Conservation (phyloP, 1,140 invertebrate genomes). For the Himalopsyche phryganea region DNA sequence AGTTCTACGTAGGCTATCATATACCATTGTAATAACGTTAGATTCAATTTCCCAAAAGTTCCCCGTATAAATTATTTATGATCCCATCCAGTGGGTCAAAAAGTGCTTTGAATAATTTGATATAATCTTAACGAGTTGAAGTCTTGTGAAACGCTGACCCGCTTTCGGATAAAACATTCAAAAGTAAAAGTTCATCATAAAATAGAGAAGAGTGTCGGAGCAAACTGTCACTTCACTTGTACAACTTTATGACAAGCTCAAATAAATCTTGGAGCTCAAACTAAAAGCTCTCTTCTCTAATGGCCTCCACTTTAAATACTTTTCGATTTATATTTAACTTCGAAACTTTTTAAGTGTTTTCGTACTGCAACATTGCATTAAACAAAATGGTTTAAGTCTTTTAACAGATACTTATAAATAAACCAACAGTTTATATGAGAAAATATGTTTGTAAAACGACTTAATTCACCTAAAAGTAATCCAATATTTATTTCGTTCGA, state of each 20-base stretch:
- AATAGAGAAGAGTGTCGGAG: not conserved
- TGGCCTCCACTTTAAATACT: not conserved
- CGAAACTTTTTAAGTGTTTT: not conserved
- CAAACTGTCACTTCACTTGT: not conserved
- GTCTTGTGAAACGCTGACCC: not conserved
- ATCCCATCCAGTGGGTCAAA: not conserved
- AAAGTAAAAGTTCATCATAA: not conserved
- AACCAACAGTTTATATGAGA: too few relatives aligned
- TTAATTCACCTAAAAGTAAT: too few relatives aligned
- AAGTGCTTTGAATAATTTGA: not conserved
- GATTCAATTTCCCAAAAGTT: too few relatives aligned
- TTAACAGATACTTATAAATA: too few relatives aligned
- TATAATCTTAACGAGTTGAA: not conserved
- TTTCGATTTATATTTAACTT: not conserved
- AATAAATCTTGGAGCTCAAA: not conserved
- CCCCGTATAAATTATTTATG: too few relatives aligned
- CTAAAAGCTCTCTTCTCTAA: slow-evolving; percentile 2
- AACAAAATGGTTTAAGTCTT: too few relatives aligned
- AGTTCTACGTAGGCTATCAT: too few relatives aligned
- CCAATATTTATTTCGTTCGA: too few relatives aligned
- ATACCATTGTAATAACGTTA: too few relatives aligned
- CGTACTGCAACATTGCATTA: too few relatives aligned
- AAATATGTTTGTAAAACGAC: too few relatives aligned
- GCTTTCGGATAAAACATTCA: not conserved
- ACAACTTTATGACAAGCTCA: slow-evolving; percentile 3